phyloP scores from a whole-genome alignment of 2,113 vertebrate genomes.

The Okapia johnstoni region DNA sequence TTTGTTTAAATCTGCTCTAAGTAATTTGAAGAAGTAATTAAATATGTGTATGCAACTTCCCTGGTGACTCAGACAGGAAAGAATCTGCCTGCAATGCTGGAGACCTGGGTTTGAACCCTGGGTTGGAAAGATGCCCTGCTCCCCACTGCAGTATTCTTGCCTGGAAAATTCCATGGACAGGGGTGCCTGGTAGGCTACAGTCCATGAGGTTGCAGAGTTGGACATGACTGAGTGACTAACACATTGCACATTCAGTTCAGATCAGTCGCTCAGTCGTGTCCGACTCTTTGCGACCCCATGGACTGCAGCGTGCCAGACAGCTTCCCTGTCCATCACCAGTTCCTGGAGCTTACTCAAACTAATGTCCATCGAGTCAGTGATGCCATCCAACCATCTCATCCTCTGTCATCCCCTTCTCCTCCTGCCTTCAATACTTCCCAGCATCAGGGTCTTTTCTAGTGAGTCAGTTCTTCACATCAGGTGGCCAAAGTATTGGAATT shows the following conservation, averaged over 20 bases:
- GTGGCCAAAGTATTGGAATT: not conserved
- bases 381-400: not conserved
- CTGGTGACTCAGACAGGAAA: not conserved
- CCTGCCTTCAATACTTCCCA: not conserved
- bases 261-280: not conserved
- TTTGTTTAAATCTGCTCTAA: not conserved
- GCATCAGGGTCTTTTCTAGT: not conserved
- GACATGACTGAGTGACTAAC: not conserved
- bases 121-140: not conserved
- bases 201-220: not conserved
- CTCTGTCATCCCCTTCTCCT: not conserved
- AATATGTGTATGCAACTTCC: not conserved
- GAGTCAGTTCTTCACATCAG: not conserved
- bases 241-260: not conserved
- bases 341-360: not conserved
- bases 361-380: not conserved
- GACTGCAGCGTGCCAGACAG: not conserved
- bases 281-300: accelerated
- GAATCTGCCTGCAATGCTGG: not conserved
- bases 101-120: not conserved
- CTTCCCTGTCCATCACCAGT: not conserved
- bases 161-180: not conserved
- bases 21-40: not conserved
- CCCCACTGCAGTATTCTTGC: not conserved
- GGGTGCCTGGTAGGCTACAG: not conserved